Base-by-base conservation (phyloP, 2,888 invertebrate species). In the Octonoba sinensis region DNA sequence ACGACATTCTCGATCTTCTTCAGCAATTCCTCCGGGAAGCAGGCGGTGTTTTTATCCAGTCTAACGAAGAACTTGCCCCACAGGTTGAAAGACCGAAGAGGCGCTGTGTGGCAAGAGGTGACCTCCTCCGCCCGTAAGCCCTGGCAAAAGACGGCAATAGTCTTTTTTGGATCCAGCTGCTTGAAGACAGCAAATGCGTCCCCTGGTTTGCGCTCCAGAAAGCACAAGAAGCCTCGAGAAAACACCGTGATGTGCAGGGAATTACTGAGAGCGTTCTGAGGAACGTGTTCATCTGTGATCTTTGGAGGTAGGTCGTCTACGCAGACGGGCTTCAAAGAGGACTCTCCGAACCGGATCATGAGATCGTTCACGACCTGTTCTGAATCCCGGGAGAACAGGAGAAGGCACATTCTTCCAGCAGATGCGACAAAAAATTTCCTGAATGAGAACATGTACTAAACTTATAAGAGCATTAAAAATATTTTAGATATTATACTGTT, bases 171-270 rank as follows among this genome's bases (percentile, higher is more conserved):
- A 3, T 79, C 79, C 20, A 69, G 20, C 3, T 62, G 44, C 12
- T 60, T 44, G 18, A 67, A 79, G 3, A 56, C 22, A 15, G 44
- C 24, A 22, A 59, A 79, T 2, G 73, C 73, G 13, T 79, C 79
- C 22, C 47, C n/a, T 0, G 69, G 46, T 6, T 46, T 67, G 56
- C 51, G 36, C 44, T 79, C 73, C 47, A 79, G 22, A n/a, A 73
- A 79, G 6, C 24, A 20, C 36, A 79, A 56, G 44, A 79, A 73
- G 13, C 67, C 62, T 0, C 73, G 73, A 0, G 79, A 79, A 47
- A 79, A 79, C 15, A 79, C 73, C 11, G 73, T 44, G 24, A 79
- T 36, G 27, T 67, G 67, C 8, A 79, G 54, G 36, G 44, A 67
- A 11, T 62, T 24, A 12, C 51, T 49, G 3, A 73, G 8, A 8